Evolutionary conservation across 2,888 invertebrate genomes (phyloP).

Genomic region (Hanleya hanleyi): DNA sequence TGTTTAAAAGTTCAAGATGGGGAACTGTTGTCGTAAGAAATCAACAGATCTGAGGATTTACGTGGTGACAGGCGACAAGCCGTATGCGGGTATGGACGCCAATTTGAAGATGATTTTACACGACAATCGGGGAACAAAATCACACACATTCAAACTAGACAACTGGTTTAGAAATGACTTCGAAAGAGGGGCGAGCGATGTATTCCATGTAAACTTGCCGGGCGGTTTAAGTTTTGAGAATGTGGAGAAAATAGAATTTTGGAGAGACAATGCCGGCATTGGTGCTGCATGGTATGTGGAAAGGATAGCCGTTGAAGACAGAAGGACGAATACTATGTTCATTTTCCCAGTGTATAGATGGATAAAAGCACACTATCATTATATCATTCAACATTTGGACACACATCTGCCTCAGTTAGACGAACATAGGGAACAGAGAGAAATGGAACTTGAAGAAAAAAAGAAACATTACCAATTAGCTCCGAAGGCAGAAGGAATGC

Average conservation of each 20-base stretch:
- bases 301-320: constrained; percentile 62
- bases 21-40: constrained; percentile 25
- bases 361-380: constrained; percentile 67
- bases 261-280: constrained; percentile 68
- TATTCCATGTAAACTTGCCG: constrained; percentile 46
- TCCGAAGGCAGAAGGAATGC: constrained; percentile 48
- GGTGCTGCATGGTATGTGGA: constrained; percentile 74
- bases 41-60: constrained; percentile 58
- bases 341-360: constrained; percentile 72
- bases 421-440: constrained; percentile 67
- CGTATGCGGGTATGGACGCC: constrained; percentile 73
- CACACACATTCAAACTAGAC: constrained; percentile 68
- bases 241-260: constrained; percentile 63
- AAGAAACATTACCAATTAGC: constrained; percentile 49
- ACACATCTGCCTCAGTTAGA: constrained; percentile 73
- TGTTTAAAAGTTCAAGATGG: no score
- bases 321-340: constrained; percentile 53
- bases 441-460: constrained; percentile 71
- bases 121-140: constrained; percentile 67
- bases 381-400: constrained; percentile 72
- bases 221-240: constrained; percentile 43
- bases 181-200: constrained; percentile 57
- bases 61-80: constrained; percentile 74
- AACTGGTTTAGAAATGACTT: constrained; percentile 69
- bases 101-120: constrained; percentile 72